Percentiles rank a stretch among this genome's conserved stretches.
phyloP scores from a whole-genome alignment of 2,888 invertebrate species.

The Chelonus formosanus region DNA sequence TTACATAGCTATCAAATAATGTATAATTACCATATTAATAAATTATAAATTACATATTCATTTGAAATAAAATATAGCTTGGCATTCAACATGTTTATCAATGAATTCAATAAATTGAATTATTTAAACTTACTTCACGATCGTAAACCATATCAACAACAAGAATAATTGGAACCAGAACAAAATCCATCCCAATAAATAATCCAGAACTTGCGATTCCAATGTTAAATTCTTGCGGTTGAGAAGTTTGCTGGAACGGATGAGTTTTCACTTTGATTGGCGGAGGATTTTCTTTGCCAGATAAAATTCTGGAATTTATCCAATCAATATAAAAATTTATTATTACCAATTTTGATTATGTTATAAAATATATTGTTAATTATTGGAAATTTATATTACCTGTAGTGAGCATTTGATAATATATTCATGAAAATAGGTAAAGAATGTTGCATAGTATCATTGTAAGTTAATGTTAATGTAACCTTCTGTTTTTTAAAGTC shows the following conservation, averaged over 20 bases:
- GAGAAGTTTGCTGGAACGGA: conserved; percentile 79
- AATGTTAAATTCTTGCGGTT: conserved; percentile 77
- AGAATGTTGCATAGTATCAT: conserved; percentile 82
- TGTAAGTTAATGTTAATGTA: conserved; percentile 74
- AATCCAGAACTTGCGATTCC: conserved; percentile 78
- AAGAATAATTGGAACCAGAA: conserved; percentile 78
- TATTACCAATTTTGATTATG: conserved; percentile 76
- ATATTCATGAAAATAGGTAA: conserved; percentile 79
- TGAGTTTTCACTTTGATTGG: conserved; percentile 74
- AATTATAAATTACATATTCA: too few species aligned
- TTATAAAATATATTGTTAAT: conserved; percentile 69
- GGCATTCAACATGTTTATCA: too few species aligned
- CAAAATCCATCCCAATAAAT: conserved; percentile 83
- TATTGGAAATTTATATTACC: conserved; percentile 65
- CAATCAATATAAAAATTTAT: not conserved
- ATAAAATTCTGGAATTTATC: conserved; percentile 54
- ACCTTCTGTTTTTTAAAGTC: conserved; percentile 67
- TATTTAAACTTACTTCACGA: conserved; percentile 72
- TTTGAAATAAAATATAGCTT: too few species aligned
- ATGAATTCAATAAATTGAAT: too few species aligned
- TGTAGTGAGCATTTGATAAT: conserved; percentile 76
- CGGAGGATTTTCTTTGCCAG: conserved; percentile 59
- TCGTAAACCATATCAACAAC: conserved; percentile 85
- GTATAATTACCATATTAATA: too few species aligned
- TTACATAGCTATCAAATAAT: too few species aligned